Evolutionary conservation across 2,888 invertebrate genomes (phyloP).

Genomic region (Drosophila monieri): DNA sequence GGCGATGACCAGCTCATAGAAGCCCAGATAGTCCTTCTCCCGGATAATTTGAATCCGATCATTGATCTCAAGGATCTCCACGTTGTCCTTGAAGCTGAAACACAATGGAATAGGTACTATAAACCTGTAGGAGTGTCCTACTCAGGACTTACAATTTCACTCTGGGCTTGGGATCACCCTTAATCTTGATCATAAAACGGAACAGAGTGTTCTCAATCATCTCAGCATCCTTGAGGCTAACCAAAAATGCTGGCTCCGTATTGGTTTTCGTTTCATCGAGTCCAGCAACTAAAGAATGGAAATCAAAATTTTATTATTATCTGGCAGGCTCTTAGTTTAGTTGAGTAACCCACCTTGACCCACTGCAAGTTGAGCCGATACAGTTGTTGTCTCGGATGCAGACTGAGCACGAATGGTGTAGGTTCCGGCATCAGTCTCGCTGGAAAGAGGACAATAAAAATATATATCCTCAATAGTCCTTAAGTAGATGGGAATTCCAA

Average conservation of each 20-base stretch:
- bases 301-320: not conserved
- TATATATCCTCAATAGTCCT: not conserved
- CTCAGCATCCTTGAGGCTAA: slow-evolving; percentile 94
- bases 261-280: slow-evolving; percentile 89
- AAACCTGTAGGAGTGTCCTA: not conserved
- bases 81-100: slow-evolving; percentile 91
- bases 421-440: slow-evolving; percentile 92
- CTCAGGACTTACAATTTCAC: slow-evolving; percentile 92
- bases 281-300: slow-evolving; percentile 84
- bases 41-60: slow-evolving; percentile 89
- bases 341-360: slow-evolving; percentile 91
- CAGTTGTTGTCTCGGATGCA: slow-evolving; percentile 90
- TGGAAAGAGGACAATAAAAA: slow-evolving; percentile 47
- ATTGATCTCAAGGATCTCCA: slow-evolving; percentile 88
- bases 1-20: slow-evolving; percentile 94
- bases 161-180: slow-evolving; percentile 94
- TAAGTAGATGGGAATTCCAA: slow-evolving; percentile 27
- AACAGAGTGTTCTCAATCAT: slow-evolving; percentile 93
- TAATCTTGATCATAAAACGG: slow-evolving; percentile 94
- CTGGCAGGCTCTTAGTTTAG: no score
- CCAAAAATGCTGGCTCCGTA: slow-evolving; percentile 92
- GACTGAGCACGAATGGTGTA: slow-evolving; percentile 96
- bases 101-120: not conserved
- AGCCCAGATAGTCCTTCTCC: slow-evolving; percentile 91
- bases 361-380: slow-evolving; percentile 94